These are phyloP conservation scores for Euglossa dilemma DNA, from an alignment of 1,140 invertebrate genomes.

Conservation along the genomic window DNA sequence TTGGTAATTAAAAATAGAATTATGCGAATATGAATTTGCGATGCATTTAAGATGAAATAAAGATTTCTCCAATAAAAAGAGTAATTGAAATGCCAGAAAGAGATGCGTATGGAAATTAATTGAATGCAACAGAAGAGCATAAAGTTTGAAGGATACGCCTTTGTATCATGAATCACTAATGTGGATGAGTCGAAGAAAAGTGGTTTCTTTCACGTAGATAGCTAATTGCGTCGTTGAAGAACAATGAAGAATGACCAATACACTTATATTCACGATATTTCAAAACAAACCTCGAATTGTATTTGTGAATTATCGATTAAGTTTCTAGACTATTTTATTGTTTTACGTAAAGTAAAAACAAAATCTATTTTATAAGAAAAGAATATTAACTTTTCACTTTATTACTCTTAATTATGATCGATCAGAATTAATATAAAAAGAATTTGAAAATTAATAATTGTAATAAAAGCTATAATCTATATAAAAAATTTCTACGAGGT, in stretches of 20 bases:
- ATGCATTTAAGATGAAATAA: neutral
- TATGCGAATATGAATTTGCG: neutral
- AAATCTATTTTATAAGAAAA: neutral
- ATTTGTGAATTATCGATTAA: slow-evolving; percentile 17
- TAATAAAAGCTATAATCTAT: neutral
- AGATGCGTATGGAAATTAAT: slow-evolving; percentile 12
- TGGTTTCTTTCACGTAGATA: slow-evolving; percentile 19
- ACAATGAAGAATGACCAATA: slow-evolving; percentile 31
- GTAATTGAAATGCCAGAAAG: neutral
- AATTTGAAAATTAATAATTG: neutral
- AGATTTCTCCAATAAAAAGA: neutral
- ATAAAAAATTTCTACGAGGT: neutral
- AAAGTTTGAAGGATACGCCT: slow-evolving; percentile 30
- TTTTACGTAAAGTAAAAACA: neutral
- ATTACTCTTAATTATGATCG: neutral
- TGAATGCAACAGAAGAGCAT: neutral
- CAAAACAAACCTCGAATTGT: slow-evolving; percentile 6
- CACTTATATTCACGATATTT: slow-evolving; percentile 8
- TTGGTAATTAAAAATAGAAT: neutral
- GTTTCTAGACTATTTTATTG: neutral
- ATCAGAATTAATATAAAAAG: neutral
- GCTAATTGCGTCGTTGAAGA: slow-evolving; percentile 36
- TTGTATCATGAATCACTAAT: slow-evolving; percentile 50
- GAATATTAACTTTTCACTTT: neutral
- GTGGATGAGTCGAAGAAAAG: slow-evolving; percentile 21